Evolutionary conservation across 2,888 invertebrate genomes (phyloP).

Genomic region (Cacoxenus indagator): DNA sequence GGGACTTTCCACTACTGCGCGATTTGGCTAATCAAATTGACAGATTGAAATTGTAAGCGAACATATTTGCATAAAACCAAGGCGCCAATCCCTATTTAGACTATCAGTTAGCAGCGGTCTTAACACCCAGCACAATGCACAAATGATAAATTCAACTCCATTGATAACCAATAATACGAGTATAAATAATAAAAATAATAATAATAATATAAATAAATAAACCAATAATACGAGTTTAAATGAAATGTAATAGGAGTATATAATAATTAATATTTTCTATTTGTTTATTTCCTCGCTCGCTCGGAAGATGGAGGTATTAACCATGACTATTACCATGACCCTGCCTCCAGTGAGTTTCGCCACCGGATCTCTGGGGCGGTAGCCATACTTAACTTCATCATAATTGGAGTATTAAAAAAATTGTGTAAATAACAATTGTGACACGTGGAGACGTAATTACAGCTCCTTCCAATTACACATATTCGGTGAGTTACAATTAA

Average conservation of each 20-base stretch:
- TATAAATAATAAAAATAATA: background rate
- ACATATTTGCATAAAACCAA: background rate
- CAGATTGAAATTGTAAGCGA: background rate
- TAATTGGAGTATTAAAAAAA: too few species aligned
- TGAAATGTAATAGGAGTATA: too few species aligned
- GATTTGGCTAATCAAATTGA: background rate
- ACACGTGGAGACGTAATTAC: too few species aligned
- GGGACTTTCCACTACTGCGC: constrained; percentile 47
- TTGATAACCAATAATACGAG: background rate
- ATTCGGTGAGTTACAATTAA: background rate
- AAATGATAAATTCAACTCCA: background rate
- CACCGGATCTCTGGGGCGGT: too few species aligned
- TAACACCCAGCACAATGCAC: background rate
- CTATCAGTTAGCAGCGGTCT: background rate
- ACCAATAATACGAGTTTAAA: too few species aligned
- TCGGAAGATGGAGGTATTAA: too few species aligned
- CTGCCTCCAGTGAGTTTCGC: too few species aligned
- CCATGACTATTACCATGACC: too few species aligned
- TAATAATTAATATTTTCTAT: too few species aligned
- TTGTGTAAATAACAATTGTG: too few species aligned
- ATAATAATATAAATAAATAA: background rate
- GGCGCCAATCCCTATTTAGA: background rate
- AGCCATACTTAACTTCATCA: too few species aligned
- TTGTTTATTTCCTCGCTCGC: too few species aligned
- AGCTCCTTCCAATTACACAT: background rate